Evolutionary conservation across 2,888 invertebrate species (phyloP).

Genomic region (Nesidiocoris tenuis): DNA sequence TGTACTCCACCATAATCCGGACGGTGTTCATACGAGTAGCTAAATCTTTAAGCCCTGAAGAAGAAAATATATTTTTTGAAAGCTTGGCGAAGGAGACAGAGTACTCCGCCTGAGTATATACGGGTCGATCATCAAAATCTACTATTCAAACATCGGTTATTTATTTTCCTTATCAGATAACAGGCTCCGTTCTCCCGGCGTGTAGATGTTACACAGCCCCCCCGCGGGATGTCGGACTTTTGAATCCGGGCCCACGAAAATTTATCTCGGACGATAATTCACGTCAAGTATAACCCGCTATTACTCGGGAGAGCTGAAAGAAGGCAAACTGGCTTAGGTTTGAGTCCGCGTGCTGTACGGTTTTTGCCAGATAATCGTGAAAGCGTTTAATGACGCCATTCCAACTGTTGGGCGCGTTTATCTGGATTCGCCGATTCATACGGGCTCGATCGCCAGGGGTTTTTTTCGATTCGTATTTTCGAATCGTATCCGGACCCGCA

Average conservation of each 20-base stretch:
- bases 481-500: background rate
- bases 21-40: no score
- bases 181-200: no score
- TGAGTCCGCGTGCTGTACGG: background rate
- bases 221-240: background rate
- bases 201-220: background rate
- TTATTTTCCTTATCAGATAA: no score
- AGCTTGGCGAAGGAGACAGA: no score
- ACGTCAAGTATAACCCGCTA: background rate
- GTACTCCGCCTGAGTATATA: no score
- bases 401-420: background rate
- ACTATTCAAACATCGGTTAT: no score
- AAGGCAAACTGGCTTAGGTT: background rate
- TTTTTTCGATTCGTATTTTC: background rate
- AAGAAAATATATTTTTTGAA: no score
- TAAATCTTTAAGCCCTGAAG: no score
- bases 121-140: no score
- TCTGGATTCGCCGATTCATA: background rate
- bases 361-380: constrained; percentile 10
- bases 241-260: background rate
- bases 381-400: constrained; percentile 1
- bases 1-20: no score
- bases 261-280: background rate
- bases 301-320: background rate
- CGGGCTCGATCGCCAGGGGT: background rate